Evolutionary conservation across 2,888 invertebrate species (phyloP), one percentile per base, ranked within the genome.

Genomic region (Yponomeuta malinellus): DNA sequence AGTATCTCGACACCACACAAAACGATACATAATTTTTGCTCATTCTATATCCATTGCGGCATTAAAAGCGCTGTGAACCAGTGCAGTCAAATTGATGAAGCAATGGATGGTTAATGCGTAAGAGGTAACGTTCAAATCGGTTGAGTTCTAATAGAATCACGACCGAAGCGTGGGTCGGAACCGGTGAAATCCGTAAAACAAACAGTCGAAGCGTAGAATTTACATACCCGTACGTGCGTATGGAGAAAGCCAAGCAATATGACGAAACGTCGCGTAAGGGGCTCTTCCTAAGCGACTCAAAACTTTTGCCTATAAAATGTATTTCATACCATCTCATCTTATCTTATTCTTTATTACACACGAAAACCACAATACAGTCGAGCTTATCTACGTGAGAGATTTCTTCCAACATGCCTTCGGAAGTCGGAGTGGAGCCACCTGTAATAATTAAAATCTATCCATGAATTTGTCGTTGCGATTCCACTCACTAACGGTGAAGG

Each of bases 191-290:
- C 88, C 81, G 78, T 81, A 83, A 79, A 84, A 78, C 81, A 90
- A 90, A 92, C 89, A 89, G 81, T 86, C 29, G 83, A 84, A 81
- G 80, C 83, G 84, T 83, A 87, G 86, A 89, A 89, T 85, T 84
- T 71, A 69, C 72, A 72, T 71, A 85, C 81, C 79, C 77, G 78
- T 74, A 73, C 52, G 52, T 59, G 52, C 15, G 52, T 59, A 59
- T 74, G 80, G 89, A 87, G 91, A 92, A 92, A 92, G 91, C 84
- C 78, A 77, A 74, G 74, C 74, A 79, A 77, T 79, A 81, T 87
- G 86, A 86, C 83, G 86, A 86, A 87, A 90, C 15, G 29, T 43
- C 84, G 78, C 15, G 15, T 59, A 59, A 59, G 5, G 15, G 52
- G 52, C 12, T 59, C 6, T 59, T 59, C 52, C 52, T 59, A 59